Conservation (phyloP, 2,797 vertebrate genomes). For the Miichthys miiuy region DNA sequence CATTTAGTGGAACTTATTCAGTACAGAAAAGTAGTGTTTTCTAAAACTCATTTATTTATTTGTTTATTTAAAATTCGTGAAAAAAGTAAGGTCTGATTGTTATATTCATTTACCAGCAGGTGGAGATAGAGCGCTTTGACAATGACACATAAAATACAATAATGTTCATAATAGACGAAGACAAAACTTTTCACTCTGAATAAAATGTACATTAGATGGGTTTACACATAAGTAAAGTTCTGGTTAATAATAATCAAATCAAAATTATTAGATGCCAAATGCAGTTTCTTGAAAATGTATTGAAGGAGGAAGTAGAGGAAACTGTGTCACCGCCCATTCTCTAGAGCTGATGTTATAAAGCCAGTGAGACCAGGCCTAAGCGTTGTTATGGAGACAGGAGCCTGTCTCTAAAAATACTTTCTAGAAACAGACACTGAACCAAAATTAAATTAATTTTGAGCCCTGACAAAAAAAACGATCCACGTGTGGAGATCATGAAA, state of each 20-base stretch:
- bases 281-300: not conserved
- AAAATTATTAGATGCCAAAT: not conserved
- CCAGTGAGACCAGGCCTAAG: not conserved
- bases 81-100: not conserved
- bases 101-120: slow-evolving; percentile 55
- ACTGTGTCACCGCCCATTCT: slow-evolving; percentile 32
- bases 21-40: not conserved
- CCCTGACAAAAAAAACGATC: not conserved
- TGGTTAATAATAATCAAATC: not conserved
- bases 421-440: not conserved
- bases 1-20: not conserved
- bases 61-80: not conserved
- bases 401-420: not conserved
- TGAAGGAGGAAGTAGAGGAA: slow-evolving; percentile 55
- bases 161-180: not conserved
- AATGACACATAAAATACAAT: not conserved
- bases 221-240: not conserved
- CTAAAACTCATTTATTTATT: not conserved
- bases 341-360: not conserved
- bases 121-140: slow-evolving; percentile 35
- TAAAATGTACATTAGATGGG: not conserved
- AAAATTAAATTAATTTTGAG: not conserved
- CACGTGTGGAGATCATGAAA: slow-evolving; percentile 45
- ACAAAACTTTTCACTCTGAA: not conserved
- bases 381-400: not conserved